Evolutionary conservation across 2,113 vertebrate genomes (phyloP).

Genomic region (human): DNA sequence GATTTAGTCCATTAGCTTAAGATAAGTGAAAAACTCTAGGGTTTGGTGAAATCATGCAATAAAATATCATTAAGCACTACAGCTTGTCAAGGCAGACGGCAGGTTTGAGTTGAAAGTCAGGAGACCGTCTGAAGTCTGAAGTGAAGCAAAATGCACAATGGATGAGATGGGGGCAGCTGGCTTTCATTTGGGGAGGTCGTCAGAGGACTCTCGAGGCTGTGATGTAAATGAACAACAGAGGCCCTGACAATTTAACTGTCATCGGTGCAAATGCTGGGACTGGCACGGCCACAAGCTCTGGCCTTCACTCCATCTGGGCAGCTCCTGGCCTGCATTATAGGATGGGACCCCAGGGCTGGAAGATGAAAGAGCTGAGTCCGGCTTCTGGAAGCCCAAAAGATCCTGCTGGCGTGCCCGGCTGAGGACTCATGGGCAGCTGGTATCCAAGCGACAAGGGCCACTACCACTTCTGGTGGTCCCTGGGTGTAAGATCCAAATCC

Average conservation of each 20-base stretch:
- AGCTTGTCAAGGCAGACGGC: slow-evolving; percentile 85
- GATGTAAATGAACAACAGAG: slow-evolving; percentile 94
- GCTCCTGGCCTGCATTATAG: slow-evolving; percentile 86
- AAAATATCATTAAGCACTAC: slow-evolving; percentile 87
- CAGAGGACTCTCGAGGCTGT: slow-evolving; percentile 87
- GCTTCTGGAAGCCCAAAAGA: slow-evolving; percentile 85
- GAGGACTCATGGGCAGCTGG: slow-evolving; percentile 72
- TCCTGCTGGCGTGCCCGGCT: slow-evolving; percentile 82
- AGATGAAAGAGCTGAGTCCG: slow-evolving; percentile 89
- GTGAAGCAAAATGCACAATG: slow-evolving; percentile 85
- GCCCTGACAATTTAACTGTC: slow-evolving; percentile 92
- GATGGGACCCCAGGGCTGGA: slow-evolving; percentile 83
- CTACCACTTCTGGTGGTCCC: background rate
- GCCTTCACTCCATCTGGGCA: slow-evolving; percentile 83
- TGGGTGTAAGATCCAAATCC: background rate
- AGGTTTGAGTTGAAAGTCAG: slow-evolving; percentile 85
- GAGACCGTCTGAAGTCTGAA: slow-evolving; percentile 87
- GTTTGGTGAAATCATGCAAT: slow-evolving; percentile 86
- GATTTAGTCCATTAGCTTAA: slow-evolving; percentile 86
- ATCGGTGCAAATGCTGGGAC: slow-evolving; percentile 88
- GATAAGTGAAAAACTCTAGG: slow-evolving; percentile 83
- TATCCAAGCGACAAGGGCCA: slow-evolving; percentile 52
- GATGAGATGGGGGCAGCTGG: slow-evolving; percentile 90
- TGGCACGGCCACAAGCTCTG: slow-evolving; percentile 80
- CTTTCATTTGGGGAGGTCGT: slow-evolving; percentile 89